These are phyloP conservation scores for Hyla sarda DNA, from an alignment of 2,113 vertebrate species.

Conservation along the genomic window DNA sequence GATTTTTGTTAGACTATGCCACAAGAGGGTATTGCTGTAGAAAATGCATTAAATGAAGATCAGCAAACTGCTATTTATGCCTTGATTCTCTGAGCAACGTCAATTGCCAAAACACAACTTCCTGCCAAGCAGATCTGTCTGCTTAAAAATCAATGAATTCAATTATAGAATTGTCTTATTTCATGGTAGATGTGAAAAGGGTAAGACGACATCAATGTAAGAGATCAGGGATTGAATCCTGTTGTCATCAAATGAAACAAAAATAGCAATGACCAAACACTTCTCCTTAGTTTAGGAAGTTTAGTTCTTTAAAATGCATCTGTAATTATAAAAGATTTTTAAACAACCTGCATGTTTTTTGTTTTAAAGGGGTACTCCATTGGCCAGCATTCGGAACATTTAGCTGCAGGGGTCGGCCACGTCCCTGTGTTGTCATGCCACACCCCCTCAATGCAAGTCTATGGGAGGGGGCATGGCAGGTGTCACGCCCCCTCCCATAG, in stretches of 20 bases:
- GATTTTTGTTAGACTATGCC: background rate
- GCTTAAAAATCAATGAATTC: conserved; percentile 21
- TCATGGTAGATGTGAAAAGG: background rate
- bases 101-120: background rate
- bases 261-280: background rate
- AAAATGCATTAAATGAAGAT: background rate
- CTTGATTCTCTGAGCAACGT: background rate
- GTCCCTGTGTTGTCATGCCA: too few species aligned
- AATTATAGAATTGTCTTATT: conserved; percentile 20
- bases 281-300: background rate
- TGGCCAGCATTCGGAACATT: too few species aligned
- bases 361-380: too few species aligned
- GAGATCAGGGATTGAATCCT: background rate
- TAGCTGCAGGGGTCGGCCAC: too few species aligned
- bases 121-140: conserved; percentile 6
- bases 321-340: too few species aligned
- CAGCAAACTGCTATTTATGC: background rate
- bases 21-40: background rate
- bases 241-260: background rate
- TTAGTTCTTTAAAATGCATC: background rate
- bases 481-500: too few species aligned
- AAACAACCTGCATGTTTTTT: too few species aligned
- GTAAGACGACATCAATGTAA: background rate
- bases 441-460: too few species aligned
- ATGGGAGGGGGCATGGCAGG: too few species aligned